Percentiles rank a stretch among this genome's conserved stretches.
Conservation (phyloP, 2,113 vertebrate species). For the Rhagologus leucostigma region DNA sequence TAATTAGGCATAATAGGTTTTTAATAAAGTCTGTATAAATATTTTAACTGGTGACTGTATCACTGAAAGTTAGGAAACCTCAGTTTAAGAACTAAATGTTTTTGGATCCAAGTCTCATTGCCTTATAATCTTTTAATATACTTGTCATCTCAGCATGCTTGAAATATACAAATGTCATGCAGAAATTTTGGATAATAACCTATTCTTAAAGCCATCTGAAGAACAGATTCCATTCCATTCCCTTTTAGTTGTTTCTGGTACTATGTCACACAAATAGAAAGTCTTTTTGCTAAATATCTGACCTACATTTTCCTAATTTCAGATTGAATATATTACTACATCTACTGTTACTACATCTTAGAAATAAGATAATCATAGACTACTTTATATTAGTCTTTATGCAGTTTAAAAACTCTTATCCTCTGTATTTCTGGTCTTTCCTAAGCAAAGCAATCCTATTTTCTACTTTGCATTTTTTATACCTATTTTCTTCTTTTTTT, state of each 20-base stretch:
- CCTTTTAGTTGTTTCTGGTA: neutral
- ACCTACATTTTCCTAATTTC: neutral
- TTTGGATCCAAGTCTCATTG: neutral
- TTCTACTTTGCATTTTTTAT: neutral
- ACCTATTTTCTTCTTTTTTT: neutral
- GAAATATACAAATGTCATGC: neutral
- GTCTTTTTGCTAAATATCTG: neutral
- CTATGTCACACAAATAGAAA: neutral
- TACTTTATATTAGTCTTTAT: neutral
- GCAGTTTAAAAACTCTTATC: neutral
- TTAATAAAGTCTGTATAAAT: neutral
- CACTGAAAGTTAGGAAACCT: neutral
- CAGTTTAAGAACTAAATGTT: neutral
- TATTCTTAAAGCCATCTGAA: neutral
- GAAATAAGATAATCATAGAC: neutral
- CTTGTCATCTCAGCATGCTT: neutral
- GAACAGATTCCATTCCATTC: neutral
- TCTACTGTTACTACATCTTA: neutral
- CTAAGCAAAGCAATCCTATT: neutral
- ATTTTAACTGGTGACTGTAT: neutral
- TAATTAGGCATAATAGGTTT: neutral
- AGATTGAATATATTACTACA: neutral
- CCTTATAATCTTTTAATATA: slow-evolving; percentile 15
- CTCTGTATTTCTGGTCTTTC: neutral
- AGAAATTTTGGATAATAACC: neutral